A percentile compares a stretch with the other conserved stretches of the same genome.
Evolutionary conservation across 2,113 vertebrate species (phyloP).

Genomic region (Paramisgurnus dabryanus): DNA sequence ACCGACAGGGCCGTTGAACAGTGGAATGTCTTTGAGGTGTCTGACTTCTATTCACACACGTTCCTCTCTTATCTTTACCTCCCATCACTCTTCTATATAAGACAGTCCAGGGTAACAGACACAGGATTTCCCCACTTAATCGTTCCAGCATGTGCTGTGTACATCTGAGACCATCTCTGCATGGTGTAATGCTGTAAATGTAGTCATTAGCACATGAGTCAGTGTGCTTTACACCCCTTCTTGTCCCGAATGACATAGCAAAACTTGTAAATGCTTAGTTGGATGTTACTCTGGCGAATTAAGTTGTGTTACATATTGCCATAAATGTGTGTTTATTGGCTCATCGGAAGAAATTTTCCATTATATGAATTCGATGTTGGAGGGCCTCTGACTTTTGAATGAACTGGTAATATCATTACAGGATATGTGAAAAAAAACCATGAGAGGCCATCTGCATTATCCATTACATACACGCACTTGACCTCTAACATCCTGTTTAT

Average conservation of each 20-base stretch:
- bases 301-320: too few species aligned
- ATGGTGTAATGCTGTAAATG: constrained; percentile 36
- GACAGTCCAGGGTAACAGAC: not conserved
- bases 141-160: constrained; percentile 24
- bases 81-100: not conserved
- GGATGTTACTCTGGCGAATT: too few species aligned
- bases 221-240: not conserved
- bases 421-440: not conserved
- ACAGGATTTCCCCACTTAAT: constrained; percentile 26
- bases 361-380: too few species aligned
- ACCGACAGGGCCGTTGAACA: not conserved
- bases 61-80: not conserved
- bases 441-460: constrained; percentile 1
- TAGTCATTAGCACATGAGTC: not conserved
- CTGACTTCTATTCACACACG: not conserved
- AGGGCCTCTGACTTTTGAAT: not conserved
- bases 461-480: constrained; percentile 9
- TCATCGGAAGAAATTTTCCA: too few species aligned
- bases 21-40: not conserved
- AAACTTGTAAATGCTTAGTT: not conserved
- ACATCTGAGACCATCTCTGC: constrained; percentile 16
- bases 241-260: not conserved
- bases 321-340: too few species aligned
- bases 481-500: constrained; percentile 16
- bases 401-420: constrained; percentile 4